phyloP scores from a whole-genome alignment of 2,113 vertebrate species.

The Alectura lathami region DNA sequence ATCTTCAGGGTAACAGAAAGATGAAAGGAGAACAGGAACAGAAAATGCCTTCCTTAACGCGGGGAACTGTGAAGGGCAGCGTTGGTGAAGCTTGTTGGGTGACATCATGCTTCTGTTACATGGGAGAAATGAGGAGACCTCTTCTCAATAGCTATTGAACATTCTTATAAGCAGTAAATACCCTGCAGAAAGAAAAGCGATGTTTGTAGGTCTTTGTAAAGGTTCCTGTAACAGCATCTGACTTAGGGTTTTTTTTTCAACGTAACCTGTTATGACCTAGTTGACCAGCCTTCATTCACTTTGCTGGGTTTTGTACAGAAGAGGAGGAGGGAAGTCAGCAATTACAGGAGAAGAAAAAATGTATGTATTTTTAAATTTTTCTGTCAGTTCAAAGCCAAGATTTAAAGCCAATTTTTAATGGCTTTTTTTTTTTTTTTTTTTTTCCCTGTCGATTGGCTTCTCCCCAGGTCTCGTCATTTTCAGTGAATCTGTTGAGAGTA shows the following conservation, averaged over 20 bases:
- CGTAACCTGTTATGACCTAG: neutral
- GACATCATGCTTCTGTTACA: neutral
- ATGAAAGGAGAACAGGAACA: neutral
- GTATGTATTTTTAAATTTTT: neutral
- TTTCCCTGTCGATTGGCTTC: constrained; percentile 24
- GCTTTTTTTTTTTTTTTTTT: neutral
- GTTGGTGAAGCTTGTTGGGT: neutral
- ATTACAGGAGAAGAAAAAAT: neutral
- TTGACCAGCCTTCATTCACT: neutral
- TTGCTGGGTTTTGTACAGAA: neutral
- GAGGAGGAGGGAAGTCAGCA: neutral
- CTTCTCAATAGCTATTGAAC: constrained; percentile 1
- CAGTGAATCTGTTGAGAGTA: constrained; percentile 65
- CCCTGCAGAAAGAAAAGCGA: constrained; percentile 7
- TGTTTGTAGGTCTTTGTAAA: neutral
- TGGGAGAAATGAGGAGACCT: neutral
- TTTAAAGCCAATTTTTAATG: constrained; percentile 57
- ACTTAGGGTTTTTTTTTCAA: neutral
- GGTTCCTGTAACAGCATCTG: constrained; percentile 5
- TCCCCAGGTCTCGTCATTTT: constrained; percentile 50
- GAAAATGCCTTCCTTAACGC: neutral
- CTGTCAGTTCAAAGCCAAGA: constrained; percentile 1
- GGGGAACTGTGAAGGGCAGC: neutral
- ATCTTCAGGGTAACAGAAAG: neutral
- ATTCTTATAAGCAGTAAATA: constrained; percentile 6